phyloP scores from a whole-genome alignment of 2,888 invertebrate genomes.

The Drosophila koepferae region DNA sequence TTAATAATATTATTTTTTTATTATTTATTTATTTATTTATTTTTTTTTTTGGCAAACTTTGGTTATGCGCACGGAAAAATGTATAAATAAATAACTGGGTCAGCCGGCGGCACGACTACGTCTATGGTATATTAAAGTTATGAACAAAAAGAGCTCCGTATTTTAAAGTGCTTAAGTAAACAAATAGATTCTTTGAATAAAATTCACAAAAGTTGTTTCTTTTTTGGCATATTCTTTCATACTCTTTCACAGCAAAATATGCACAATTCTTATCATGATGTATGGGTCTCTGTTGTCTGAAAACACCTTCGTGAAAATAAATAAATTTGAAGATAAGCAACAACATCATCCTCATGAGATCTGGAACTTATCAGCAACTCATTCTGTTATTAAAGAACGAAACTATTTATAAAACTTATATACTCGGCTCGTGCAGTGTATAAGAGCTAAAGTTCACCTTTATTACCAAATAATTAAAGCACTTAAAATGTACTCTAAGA shows the following conservation, averaged over 20 bases:
- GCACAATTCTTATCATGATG: neutral
- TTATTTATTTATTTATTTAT: too few species aligned
- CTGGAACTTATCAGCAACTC: neutral
- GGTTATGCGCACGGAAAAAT: constrained; percentile 9
- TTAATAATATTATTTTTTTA: too few species aligned
- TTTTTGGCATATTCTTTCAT: constrained; percentile 27
- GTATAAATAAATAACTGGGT: constrained; percentile 52
- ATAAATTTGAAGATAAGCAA: neutral
- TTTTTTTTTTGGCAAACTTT: constrained; percentile 36
- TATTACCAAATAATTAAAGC: constrained; percentile 32
- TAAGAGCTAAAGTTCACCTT: constrained; percentile 11
- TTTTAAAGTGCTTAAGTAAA: constrained; percentile 34
- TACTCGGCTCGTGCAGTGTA: constrained; percentile 29
- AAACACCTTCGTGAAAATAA: neutral
- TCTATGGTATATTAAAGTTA: constrained; percentile 16
- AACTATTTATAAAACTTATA: constrained; percentile 15
- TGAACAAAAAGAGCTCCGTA: constrained; percentile 3
- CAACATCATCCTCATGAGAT: neutral
- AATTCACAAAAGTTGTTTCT: neutral
- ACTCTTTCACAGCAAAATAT: constrained; percentile 13
- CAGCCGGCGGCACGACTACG: constrained; percentile 30
- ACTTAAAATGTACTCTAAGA: constrained; percentile 40
- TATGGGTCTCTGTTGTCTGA: neutral
- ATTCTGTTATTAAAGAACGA: neutral
- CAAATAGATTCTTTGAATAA: constrained; percentile 26